phyloP scores from a whole-genome alignment of 2,797 vertebrate species.

The Melanotaenia maccullochi region DNA sequence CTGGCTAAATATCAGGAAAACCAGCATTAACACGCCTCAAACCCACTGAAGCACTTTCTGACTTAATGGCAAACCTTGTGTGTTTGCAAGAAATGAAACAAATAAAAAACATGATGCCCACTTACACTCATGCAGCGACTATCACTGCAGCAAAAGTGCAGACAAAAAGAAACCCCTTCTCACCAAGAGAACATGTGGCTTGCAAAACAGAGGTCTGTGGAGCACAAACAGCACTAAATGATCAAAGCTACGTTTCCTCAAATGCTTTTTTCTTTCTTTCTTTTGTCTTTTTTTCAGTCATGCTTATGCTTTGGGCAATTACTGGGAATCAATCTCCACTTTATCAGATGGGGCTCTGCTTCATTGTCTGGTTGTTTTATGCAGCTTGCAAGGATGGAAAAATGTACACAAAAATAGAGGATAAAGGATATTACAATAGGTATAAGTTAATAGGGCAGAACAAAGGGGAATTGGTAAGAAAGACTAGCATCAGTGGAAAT shows the following conservation, averaged over 20 bases:
- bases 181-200: neutral
- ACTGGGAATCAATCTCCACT: slow-evolving; percentile 4
- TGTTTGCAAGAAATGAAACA: slow-evolving; percentile 25
- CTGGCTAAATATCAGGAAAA: neutral
- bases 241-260: slow-evolving; percentile 6
- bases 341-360: slow-evolving; percentile 18
- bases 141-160: slow-evolving; percentile 45
- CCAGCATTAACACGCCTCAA: neutral
- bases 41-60: neutral
- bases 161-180: slow-evolving; percentile 60
- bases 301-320: slow-evolving; percentile 9
- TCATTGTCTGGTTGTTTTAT: slow-evolving; percentile 13
- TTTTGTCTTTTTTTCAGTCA: neutral
- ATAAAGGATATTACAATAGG: neutral
- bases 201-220: neutral
- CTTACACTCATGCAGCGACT: slow-evolving; percentile 17
- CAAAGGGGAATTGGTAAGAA: slow-evolving; percentile 1
- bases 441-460: slow-evolving; percentile 18
- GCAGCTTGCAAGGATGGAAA: slow-evolving; percentile 16
- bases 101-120: slow-evolving; percentile 2
- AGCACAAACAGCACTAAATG: slow-evolving; percentile 16
- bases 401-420: slow-evolving; percentile 22
- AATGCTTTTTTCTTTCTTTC: slow-evolving; percentile 4
- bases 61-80: neutral
- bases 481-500: slow-evolving; percentile 21